phyloP scores from a whole-genome alignment of 1,140 invertebrate genomes.

The Argopecten irradians region DNA sequence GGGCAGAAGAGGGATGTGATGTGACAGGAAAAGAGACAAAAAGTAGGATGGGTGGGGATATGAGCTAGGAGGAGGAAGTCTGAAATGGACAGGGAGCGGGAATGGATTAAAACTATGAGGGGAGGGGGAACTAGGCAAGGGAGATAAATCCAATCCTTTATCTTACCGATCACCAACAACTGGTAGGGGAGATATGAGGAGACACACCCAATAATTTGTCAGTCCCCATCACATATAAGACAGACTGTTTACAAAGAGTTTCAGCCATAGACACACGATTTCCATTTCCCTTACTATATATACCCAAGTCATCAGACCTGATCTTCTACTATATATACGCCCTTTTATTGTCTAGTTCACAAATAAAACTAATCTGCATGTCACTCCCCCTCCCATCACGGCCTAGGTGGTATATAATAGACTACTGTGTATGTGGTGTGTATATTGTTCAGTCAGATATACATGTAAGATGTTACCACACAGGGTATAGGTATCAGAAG shows the following conservation, averaged over 20 bases:
- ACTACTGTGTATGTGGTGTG: not conserved
- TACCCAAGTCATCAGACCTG: not conserved
- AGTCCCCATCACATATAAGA: not conserved
- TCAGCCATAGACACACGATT: not conserved
- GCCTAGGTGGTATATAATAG: not conserved
- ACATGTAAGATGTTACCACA: not conserved
- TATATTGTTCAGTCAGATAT: not conserved
- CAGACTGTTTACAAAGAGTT: not conserved
- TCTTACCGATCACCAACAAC: not conserved
- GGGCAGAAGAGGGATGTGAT: no score
- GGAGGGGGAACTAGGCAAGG: not conserved
- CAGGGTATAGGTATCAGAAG: not conserved
- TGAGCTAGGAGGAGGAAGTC: not conserved
- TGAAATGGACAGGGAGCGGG: not conserved
- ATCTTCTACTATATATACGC: conserved; percentile 20
- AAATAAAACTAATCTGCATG: not conserved
- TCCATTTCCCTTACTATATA: not conserved
- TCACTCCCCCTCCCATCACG: not conserved
- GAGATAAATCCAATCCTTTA: not conserved
- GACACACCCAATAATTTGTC: not conserved
- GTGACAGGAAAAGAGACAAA: no score
- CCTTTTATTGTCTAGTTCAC: not conserved
- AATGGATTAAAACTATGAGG: not conserved
- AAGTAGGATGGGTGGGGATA: no score
- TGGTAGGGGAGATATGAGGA: not conserved